Percentiles rank a stretch among this genome's conserved stretches.
Conservation (phyloP, 2,113 vertebrate genomes). For the Oxyruncus cristatus region DNA sequence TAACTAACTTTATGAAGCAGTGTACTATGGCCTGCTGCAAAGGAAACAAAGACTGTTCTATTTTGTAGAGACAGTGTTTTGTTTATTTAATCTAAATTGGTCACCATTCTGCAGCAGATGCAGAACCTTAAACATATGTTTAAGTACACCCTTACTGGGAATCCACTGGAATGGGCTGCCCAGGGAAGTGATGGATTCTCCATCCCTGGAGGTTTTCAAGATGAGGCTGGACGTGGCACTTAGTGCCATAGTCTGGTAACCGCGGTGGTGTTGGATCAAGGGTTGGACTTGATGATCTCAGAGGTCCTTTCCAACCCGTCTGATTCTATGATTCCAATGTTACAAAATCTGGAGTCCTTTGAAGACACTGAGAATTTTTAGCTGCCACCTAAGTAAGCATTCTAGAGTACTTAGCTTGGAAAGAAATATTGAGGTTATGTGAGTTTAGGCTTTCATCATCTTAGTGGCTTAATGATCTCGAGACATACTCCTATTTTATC, state of each 20-base stretch:
- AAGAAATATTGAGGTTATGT: not conserved
- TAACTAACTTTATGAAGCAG: not conserved
- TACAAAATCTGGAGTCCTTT: not conserved
- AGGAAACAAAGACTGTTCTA: not conserved
- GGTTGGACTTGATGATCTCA: too few relatives aligned
- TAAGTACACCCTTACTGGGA: not conserved
- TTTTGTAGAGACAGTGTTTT: not conserved
- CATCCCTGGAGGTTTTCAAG: too few relatives aligned
- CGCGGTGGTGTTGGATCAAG: too few relatives aligned
- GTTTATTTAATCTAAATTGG: not conserved
- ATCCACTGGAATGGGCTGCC: too few relatives aligned
- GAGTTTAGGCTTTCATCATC: not conserved
- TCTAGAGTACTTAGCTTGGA: not conserved
- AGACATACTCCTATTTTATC: not conserved
- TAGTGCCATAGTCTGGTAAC: too few relatives aligned
- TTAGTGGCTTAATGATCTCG: not conserved
- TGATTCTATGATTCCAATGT: too few relatives aligned
- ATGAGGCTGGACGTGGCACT: too few relatives aligned
- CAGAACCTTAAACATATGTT: not conserved
- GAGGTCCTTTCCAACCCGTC: too few relatives aligned
- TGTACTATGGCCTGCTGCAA: not conserved
- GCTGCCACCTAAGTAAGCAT: not conserved
- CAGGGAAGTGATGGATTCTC: too few relatives aligned
- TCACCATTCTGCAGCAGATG: not conserved
- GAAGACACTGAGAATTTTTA: not conserved